Evolutionary conservation across 2,113 vertebrate genomes (phyloP).

Genomic region (Spea multiplicata): DNA sequence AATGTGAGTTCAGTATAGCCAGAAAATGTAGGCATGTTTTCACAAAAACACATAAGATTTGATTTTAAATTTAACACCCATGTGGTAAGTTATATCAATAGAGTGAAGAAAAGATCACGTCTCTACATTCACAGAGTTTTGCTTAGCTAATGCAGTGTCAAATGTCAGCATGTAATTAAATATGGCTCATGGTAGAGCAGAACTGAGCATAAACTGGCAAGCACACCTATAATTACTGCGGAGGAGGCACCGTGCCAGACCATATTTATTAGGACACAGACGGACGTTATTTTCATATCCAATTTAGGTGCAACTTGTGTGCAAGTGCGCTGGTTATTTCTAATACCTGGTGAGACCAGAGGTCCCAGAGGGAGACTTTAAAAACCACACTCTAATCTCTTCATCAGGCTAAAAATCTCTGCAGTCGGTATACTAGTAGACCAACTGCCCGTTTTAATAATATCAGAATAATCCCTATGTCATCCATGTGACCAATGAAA

Average conservation of each 20-base stretch:
- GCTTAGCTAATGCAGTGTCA: background rate
- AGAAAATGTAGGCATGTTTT: no score
- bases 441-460: background rate
- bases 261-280: background rate
- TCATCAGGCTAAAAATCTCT: constrained; percentile 21
- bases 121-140: background rate
- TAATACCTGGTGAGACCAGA: constrained; percentile 6
- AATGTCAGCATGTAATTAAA: constrained; percentile 3
- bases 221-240: constrained; percentile 1
- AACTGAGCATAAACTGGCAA: background rate
- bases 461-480: constrained; percentile 5
- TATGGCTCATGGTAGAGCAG: constrained; percentile 3
- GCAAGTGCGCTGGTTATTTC: constrained; percentile 19
- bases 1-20: no score
- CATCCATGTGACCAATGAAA: constrained; percentile 1
- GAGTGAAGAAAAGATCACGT: background rate
- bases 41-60: background rate
- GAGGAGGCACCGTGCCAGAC: background rate
- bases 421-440: constrained; percentile 9
- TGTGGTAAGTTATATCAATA: background rate
- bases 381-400: constrained; percentile 17
- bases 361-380: constrained; percentile 2
- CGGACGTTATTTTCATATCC: constrained; percentile 16
- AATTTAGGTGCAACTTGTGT: constrained; percentile 12
- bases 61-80: background rate